Conservation (phyloP, 1,140 invertebrate species). For the Tenebrio molitor region DNA sequence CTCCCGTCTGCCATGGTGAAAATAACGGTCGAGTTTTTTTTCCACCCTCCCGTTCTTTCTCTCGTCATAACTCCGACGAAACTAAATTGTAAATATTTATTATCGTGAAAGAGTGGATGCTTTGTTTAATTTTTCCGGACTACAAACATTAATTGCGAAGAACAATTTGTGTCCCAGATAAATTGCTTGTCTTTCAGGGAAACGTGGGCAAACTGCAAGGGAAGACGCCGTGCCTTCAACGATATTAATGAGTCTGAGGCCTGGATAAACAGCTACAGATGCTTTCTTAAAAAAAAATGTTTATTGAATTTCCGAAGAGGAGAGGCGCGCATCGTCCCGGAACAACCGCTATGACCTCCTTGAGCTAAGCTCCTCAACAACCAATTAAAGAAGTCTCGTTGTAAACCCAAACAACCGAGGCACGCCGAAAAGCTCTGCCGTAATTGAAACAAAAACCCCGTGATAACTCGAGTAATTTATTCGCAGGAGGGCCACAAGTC, state of each 20-base stretch:
- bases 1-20: not conserved
- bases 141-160: slow-evolving; percentile 46
- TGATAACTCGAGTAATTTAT: too few species aligned
- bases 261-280: slow-evolving; percentile 17
- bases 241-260: slow-evolving; percentile 23
- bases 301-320: not conserved
- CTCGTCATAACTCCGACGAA: not conserved
- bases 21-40: slow-evolving; percentile 8
- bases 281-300: slow-evolving; percentile 1
- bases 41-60: not conserved
- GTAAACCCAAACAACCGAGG: too few species aligned
- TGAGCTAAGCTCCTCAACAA: not conserved
- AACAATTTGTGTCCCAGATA: slow-evolving; percentile 47
- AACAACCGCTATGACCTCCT: not conserved
- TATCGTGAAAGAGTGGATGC: slow-evolving; percentile 31
- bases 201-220: slow-evolving; percentile 34
- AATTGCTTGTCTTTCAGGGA: slow-evolving; percentile 45
- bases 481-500: too few species aligned
- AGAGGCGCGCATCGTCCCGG: not conserved
- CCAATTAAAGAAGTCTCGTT: not conserved
- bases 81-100: slow-evolving; percentile 38
- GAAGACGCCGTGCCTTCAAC: slow-evolving; percentile 14
- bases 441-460: too few species aligned
- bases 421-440: too few species aligned
- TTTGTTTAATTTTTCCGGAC: slow-evolving; percentile 46